These are phyloP conservation scores for Dascyllus trimaculatus DNA, from an alignment of 2,113 vertebrate species.

Conservation along the genomic window DNA sequence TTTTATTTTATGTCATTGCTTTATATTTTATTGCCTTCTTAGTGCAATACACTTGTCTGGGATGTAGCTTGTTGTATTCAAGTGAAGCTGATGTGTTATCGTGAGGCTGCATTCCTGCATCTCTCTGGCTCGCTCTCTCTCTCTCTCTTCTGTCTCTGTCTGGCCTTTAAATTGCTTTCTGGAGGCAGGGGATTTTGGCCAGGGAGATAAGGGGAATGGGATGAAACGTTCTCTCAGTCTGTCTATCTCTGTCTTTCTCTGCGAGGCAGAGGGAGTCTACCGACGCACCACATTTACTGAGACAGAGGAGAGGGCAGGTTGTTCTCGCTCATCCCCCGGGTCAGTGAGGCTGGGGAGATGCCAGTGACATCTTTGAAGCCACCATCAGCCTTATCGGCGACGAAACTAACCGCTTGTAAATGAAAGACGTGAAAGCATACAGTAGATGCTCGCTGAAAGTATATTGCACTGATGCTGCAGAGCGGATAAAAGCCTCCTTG, in stretches of 20 bases:
- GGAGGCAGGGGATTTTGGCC: slow-evolving; percentile 70
- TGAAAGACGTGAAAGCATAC: slow-evolving; percentile 6
- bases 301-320: slow-evolving; percentile 42
- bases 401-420: slow-evolving; percentile 16
- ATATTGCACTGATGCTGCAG: slow-evolving; percentile 3
- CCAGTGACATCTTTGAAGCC: neutral
- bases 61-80: slow-evolving; percentile 33
- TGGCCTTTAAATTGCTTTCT: slow-evolving; percentile 79
- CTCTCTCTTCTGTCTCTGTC: slow-evolving; percentile 39
- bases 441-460: slow-evolving; percentile 4
- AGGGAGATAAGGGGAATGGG: slow-evolving; percentile 69
- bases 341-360: slow-evolving; percentile 21
- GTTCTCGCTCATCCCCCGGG: slow-evolving; percentile 35
- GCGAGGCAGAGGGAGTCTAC: slow-evolving; percentile 16
- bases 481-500: neutral
- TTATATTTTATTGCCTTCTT: neutral
- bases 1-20: neutral
- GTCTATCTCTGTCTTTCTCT: slow-evolving; percentile 55
- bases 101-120: slow-evolving; percentile 39
- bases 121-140: slow-evolving; percentile 27
- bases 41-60: neutral
- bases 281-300: slow-evolving; percentile 33
- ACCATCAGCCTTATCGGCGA: slow-evolving; percentile 15
- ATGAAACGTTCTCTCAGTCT: slow-evolving; percentile 60
- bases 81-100: slow-evolving; percentile 43